Conservation (phyloP, 2,113 vertebrate species). For the Felis catus region F.catus_Fca126_mat1.0 CM031413.1:21918501-21919000, state of each 20-base stretch:
- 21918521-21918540: neutral
- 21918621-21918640: neutral
- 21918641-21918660: neutral
- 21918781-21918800: neutral
- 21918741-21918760: neutral
- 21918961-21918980: neutral
- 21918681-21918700: neutral
- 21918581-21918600: neutral
- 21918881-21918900: neutral
- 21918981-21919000: neutral
- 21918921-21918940: neutral
- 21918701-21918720: neutral
- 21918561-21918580: neutral
- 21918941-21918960: neutral
- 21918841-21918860: neutral
- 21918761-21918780: conserved; percentile 25
- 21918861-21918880: neutral
- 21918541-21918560: neutral
- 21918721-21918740: conserved; percentile 18
- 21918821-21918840: neutral
- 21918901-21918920: neutral
- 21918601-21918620: neutral
- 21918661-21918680: conserved; percentile 26
- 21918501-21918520: neutral
- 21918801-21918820: neutral